A percentile compares a stretch with the other conserved stretches of the same genome.
phyloP scores from a whole-genome alignment of 2,797 vertebrate genomes.

The Sebastiscus tertius region DNA sequence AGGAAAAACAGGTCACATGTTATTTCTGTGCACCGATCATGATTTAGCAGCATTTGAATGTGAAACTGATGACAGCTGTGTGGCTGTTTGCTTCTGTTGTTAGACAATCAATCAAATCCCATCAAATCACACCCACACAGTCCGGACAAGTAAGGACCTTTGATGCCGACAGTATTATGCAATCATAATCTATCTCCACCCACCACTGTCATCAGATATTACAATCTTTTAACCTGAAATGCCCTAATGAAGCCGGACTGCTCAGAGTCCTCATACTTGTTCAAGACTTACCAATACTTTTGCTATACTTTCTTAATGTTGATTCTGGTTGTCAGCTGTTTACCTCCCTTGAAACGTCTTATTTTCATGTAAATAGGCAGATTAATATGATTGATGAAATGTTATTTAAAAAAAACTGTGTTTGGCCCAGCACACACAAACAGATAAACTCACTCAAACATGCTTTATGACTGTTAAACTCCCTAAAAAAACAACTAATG shows the following conservation, averaged over 20 bases:
- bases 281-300: neutral
- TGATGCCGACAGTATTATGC: neutral
- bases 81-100: neutral
- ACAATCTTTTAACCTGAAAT: neutral
- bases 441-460: no score
- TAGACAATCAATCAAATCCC: neutral
- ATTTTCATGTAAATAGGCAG: neutral
- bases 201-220: neutral
- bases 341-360: neutral
- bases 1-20: neutral
- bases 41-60: neutral
- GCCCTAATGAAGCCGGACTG: neutral
- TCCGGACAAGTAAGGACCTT: neutral
- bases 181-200: neutral
- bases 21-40: neutral
- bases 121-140: neutral
- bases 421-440: neutral
- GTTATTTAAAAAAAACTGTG: no score
- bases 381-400: neutral
- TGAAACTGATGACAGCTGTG: neutral
- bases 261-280: neutral
- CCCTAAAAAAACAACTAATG: neutral
- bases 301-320: conserved; percentile 10
- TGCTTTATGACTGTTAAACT: neutral
- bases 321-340: conserved; percentile 1